Evolutionary conservation across 2,888 invertebrate species (phyloP).

Genomic region (Leucania comma): DNA sequence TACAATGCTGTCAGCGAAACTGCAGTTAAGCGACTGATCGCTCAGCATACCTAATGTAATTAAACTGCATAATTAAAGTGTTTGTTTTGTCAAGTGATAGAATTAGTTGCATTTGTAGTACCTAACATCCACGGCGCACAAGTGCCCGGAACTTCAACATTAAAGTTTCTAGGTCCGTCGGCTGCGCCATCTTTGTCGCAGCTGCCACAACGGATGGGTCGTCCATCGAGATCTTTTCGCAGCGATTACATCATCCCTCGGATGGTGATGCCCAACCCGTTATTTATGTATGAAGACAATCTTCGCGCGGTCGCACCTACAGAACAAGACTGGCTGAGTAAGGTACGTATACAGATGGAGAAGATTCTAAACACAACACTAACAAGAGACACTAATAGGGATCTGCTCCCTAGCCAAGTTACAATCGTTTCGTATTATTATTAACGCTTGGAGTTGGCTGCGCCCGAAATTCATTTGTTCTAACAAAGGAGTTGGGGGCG

Average conservation of each 20-base stretch:
- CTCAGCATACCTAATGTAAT: slow-evolving; percentile 17
- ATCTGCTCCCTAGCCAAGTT: no score
- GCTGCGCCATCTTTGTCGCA: slow-evolving; percentile 51
- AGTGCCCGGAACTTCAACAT: slow-evolving; percentile 18
- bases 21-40: slow-evolving; percentile 38
- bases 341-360: slow-evolving; percentile 62
- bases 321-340: slow-evolving; percentile 73
- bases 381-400: neutral
- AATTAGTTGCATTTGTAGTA: slow-evolving; percentile 14
- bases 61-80: neutral
- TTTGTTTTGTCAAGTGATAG: slow-evolving; percentile 16
- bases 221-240: slow-evolving; percentile 52
- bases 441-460: no score
- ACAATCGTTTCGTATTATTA: no score
- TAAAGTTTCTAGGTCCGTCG: slow-evolving; percentile 57
- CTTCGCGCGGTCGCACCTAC: slow-evolving; percentile 46
- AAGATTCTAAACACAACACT: neutral
- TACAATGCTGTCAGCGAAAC: slow-evolving; percentile 29
- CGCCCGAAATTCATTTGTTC: no score
- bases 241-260: slow-evolving; percentile 70
- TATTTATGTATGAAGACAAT: slow-evolving; percentile 67
- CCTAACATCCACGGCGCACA: neutral
- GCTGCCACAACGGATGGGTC: slow-evolving; percentile 34
- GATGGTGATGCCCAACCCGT: slow-evolving; percentile 65
- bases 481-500: no score